A percentile compares a stretch with the other conserved stretches of the same genome.
phyloP scores from a whole-genome alignment of 1,140 invertebrate species.

The Drosophila biarmipes region DNA sequence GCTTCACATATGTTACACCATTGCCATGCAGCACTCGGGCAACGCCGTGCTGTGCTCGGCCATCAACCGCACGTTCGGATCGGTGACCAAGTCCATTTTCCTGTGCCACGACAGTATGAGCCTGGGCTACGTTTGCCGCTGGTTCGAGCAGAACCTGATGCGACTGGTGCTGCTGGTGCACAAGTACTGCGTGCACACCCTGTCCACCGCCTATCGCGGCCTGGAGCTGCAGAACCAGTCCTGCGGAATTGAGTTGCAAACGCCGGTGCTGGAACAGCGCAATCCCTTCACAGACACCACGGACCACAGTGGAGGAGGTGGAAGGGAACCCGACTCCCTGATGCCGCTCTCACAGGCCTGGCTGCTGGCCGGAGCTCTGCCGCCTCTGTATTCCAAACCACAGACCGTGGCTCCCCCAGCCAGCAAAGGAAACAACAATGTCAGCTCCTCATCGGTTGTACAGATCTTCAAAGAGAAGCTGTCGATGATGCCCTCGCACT shows the following conservation, averaged over 20 bases:
- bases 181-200: conserved; percentile 90
- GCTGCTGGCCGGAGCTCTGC: conserved; percentile 90
- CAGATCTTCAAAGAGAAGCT: conserved; percentile 88
- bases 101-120: conserved; percentile 91
- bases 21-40: conserved; percentile 90
- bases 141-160: conserved; percentile 91
- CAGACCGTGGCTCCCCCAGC: conserved; percentile 66
- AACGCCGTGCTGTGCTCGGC: conserved; percentile 85
- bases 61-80: conserved; percentile 88
- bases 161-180: conserved; percentile 91
- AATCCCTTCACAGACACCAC: conserved; percentile 82
- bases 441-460: conserved; percentile 84
- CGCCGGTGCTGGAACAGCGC: conserved; percentile 89
- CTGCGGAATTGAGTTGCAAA: conserved; percentile 89
- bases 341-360: conserved; percentile 91
- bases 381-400: conserved; percentile 89
- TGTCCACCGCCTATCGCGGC: conserved; percentile 91
- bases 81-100: conserved; percentile 91
- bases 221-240: conserved; percentile 86
- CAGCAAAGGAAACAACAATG: conserved; percentile 41
- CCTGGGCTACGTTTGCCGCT: conserved; percentile 90
- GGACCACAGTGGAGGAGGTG: conserved; percentile 44
- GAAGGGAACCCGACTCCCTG: conserved; percentile 78
- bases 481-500: conserved; percentile 90
- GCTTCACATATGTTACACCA: conserved; percentile 89